Conservation (phyloP, 2,113 vertebrate genomes). For the Podarcis muralis region DNA sequence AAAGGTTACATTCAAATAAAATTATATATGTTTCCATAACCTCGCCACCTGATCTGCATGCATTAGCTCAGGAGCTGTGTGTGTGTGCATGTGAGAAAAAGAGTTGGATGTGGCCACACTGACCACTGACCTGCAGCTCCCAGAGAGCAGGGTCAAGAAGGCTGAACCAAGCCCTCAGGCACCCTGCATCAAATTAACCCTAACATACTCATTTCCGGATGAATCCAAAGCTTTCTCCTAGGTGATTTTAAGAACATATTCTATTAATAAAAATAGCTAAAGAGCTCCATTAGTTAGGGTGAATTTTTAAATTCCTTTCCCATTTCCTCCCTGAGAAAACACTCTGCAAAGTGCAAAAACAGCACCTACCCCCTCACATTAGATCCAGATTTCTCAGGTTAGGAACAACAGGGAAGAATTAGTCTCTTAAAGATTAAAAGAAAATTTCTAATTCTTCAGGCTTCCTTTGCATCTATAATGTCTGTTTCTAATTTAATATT, state of each 20-base stretch:
- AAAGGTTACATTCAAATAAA: too few relatives aligned
- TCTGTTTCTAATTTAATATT: conserved; percentile 10
- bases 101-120: too few relatives aligned
- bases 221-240: neutral
- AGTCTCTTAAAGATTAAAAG: neutral
- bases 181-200: neutral
- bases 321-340: neutral
- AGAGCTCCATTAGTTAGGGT: neutral
- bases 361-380: neutral
- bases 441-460: neutral
- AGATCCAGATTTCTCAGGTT: neutral
- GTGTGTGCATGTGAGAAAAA: too few relatives aligned
- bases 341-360: neutral
- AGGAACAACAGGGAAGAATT: neutral
- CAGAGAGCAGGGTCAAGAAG: too few relatives aligned
- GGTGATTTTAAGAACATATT: neutral
- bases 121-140: too few relatives aligned
- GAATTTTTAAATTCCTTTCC: neutral
- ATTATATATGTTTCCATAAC: too few relatives aligned
- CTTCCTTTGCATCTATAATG: neutral
- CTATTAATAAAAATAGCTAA: neutral
- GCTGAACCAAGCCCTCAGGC: too few relatives aligned
- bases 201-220: neutral
- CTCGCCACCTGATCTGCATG: too few relatives aligned
- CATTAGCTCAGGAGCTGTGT: too few relatives aligned